phyloP scores from a whole-genome alignment of 2,113 vertebrate genomes.

The Pterocles gutturalis region DNA sequence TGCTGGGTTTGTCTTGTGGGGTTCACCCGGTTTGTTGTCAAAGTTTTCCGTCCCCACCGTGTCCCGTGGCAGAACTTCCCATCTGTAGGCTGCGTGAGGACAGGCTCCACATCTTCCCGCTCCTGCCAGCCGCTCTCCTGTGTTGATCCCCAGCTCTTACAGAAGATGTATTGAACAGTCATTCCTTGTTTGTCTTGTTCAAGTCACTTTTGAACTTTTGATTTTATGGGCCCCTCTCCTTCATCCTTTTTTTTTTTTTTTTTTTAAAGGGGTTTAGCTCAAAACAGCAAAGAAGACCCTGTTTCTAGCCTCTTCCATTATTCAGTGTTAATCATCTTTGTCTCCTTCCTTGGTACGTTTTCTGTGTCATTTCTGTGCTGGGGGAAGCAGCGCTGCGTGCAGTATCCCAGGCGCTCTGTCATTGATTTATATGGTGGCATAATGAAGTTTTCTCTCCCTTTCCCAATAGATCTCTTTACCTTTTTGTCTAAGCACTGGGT shows the following conservation, averaged over 20 bases:
- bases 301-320: neutral
- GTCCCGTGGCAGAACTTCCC: fast-evolving
- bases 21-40: fast-evolving
- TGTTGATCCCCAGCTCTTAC: neutral
- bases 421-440: neutral
- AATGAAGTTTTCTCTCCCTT: constrained; percentile 20
- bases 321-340: neutral
- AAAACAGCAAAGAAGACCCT: too few species aligned
- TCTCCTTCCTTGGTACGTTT: neutral
- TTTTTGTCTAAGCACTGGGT: neutral
- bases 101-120: fast-evolving
- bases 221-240: neutral
- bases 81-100: neutral
- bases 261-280: too few species aligned
- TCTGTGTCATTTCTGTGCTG: neutral
- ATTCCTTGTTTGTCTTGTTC: neutral
- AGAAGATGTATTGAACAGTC: neutral
- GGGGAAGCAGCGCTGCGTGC: fast-evolving
- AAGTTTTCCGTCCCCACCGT: fast-evolving
- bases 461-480: neutral
- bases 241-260: too few species aligned
- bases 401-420: neutral
- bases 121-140: neutral
- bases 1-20: fast-evolving
- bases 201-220: neutral